Evolutionary conservation across 2,797 vertebrate genomes (phyloP), one percentile per base, ranked within the genome.

Genomic region (Pogonophryne albipinna): DNA sequence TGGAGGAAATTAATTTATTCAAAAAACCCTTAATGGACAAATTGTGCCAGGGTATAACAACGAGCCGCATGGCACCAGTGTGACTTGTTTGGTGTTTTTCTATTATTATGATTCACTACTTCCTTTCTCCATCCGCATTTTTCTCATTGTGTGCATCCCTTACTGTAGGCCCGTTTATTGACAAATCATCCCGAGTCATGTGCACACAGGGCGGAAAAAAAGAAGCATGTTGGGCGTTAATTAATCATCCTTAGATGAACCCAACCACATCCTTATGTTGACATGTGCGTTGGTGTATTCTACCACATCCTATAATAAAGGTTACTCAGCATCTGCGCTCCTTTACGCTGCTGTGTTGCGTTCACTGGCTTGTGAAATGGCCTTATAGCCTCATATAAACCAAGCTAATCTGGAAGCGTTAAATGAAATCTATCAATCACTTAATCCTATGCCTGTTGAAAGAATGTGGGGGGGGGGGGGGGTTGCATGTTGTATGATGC

Each of bases 381-480:
- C 85, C 83, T 78, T 74, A 38, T 38, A 53, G 55, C 69, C 74
- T 78, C 76, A 31, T 23, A 10, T 62, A 61, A 74, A 89, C 42
- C 71, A 72, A 81, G 89, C 85, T 91, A 88, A 89, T 91, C 83
- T 89, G 71, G 45, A 71, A 71, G 82, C 76, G 66, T 34, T 58
- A 53, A 80, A 76, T 74, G 34, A 79, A 86, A 88, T 90, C 73
- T 87, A 84, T 84, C 89, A 86, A 91, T 88, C 87, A 58, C 68
- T 81, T 90, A 85, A 92, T 85, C 82, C 65, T 45, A 8, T 19
- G 46, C 3, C 38, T 42, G 67, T 66, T 65, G 75, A 61, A 63
- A 63, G 45, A 56, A 10, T 9, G n/a, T n/a, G n/a, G 14, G 1
- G 57, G 16, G 44, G 66, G 16, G 46, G 13, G 58, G 17, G 41